Conservation (phyloP, 2,888 invertebrate species). For the Nomada flava region DNA sequence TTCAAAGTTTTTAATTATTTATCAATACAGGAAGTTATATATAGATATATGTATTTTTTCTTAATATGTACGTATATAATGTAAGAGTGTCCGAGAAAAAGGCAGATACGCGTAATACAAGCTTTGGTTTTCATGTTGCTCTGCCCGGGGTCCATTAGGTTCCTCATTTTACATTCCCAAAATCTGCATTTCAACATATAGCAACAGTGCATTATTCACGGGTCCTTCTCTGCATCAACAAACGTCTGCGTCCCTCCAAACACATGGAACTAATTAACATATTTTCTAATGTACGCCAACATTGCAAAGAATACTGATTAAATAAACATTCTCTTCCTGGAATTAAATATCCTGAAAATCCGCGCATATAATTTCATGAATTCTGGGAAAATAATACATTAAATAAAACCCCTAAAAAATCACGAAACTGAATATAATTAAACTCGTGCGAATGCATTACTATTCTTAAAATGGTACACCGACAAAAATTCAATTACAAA, state of each 20-base stretch:
- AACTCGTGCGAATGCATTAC: too few relatives aligned
- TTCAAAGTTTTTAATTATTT: not conserved
- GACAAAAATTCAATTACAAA: too few relatives aligned
- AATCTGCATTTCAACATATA: not conserved
- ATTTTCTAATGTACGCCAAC: not conserved
- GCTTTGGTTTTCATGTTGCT: not conserved
- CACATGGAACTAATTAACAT: not conserved
- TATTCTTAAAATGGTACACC: too few relatives aligned
- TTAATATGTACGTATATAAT: too few relatives aligned
- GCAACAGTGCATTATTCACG: not conserved
- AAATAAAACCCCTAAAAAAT: too few relatives aligned
- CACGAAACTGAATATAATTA: too few relatives aligned
- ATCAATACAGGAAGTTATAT: not conserved
- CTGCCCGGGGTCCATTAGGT: not conserved
- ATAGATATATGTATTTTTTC: too few relatives aligned
- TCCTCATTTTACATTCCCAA: not conserved
- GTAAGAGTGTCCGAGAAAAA: not conserved
- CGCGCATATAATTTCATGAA: too few relatives aligned
- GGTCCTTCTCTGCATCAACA: not conserved
- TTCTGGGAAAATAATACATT: too few relatives aligned
- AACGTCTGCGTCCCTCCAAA: not conserved
- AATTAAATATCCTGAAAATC: too few relatives aligned
- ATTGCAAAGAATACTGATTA: not conserved
- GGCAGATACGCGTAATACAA: not conserved
- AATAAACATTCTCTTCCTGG: not conserved